Conservation (phyloP, 2,113 vertebrate genomes). For the Capreolus pygargus region DNA sequence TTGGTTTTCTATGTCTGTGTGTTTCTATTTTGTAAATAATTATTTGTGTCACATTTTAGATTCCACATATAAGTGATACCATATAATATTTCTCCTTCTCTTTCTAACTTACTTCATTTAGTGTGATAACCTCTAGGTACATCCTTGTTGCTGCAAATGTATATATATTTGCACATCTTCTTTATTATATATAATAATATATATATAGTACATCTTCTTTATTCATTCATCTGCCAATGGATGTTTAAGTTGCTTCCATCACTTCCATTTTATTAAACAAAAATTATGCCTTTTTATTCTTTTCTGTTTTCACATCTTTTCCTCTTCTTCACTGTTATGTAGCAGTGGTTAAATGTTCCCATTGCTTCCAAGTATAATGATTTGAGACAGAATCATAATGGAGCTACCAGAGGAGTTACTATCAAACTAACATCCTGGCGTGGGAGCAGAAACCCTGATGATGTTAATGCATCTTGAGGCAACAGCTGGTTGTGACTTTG, state of each 20-base stretch:
- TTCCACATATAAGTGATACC: neutral
- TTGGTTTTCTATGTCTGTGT: neutral
- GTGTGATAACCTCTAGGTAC: neutral
- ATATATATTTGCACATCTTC: neutral
- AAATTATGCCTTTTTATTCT: neutral
- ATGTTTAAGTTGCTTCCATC: neutral
- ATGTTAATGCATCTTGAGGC: neutral
- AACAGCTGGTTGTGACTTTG: neutral
- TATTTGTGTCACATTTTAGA: neutral
- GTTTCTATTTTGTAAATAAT: neutral
- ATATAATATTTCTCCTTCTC: neutral
- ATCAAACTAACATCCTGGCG: neutral
- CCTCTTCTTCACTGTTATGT: neutral
- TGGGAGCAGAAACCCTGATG: neutral
- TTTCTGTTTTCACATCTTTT: neutral
- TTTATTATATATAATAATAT: neutral
- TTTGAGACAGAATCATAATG: neutral
- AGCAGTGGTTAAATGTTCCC: neutral
- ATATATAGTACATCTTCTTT: neutral
- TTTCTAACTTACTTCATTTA: neutral
- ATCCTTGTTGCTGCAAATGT: neutral
- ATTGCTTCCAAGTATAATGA: neutral
- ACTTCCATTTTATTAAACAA: neutral
- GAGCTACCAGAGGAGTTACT: neutral
- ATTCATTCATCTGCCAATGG: neutral